Evolutionary conservation across 2,888 invertebrate species (phyloP).

Genomic region (Pristionchus mayeri): DNA sequence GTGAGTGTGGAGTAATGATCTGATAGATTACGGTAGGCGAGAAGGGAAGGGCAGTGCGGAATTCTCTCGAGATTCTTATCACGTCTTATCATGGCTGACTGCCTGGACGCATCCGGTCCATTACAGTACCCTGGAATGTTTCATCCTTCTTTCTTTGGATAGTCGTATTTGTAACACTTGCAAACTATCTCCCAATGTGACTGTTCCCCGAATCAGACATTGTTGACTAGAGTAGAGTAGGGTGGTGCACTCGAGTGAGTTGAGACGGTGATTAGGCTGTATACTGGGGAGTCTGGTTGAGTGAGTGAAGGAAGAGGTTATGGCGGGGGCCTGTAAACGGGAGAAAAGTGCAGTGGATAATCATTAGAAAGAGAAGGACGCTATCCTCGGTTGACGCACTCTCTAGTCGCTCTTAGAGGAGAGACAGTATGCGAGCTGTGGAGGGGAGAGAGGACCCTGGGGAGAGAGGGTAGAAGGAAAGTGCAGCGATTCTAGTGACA

Average conservation of each 20-base stretch:
- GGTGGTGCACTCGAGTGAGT: not conserved
- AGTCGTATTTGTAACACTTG: too few species aligned
- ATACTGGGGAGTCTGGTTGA: not conserved
- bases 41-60: too few species aligned
- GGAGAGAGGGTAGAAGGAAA: not conserved
- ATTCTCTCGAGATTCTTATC: not conserved
- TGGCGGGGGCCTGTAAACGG: slow-evolving; percentile 17
- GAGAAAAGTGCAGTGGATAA: slow-evolving; percentile 43
- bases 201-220: not conserved
- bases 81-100: not conserved
- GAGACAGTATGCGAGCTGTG: not conserved
- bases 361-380: not conserved
- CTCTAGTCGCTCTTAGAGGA: too few species aligned
- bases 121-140: slow-evolving; percentile 19
- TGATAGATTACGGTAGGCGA: slow-evolving; percentile 25
- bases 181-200: too few species aligned
- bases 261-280: slow-evolving; percentile 42
- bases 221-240: not conserved
- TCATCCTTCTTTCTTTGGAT: too few species aligned
- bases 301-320: slow-evolving; percentile 1
- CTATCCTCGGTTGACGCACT: too few species aligned
- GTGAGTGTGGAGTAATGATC: not conserved
- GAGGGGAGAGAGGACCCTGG: not conserved
- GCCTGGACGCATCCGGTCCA: not conserved
- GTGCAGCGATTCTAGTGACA: slow-evolving; percentile 22